Evolutionary conservation across 2,888 invertebrate species (phyloP).

Genomic region (Trissonchulus sp.): DNA sequence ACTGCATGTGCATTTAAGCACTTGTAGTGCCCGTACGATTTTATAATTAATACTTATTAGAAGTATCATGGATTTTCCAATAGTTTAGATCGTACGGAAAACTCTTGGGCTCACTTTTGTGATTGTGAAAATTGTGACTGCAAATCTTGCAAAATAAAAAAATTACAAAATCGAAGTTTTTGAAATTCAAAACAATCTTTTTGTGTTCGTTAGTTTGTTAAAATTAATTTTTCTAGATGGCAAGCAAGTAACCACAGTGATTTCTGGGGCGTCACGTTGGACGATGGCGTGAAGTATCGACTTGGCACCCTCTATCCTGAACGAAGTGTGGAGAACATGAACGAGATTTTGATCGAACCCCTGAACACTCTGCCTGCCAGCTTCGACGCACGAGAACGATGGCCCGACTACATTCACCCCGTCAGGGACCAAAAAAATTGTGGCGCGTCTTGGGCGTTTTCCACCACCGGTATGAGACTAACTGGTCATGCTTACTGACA

Average conservation of each 20-base stretch:
- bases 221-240: slow-evolving; percentile 68
- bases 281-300: slow-evolving; percentile 69
- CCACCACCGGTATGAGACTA: slow-evolving; percentile 65
- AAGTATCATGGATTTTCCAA: too few species aligned
- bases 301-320: slow-evolving; percentile 65
- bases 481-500: background rate
- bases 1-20: too few species aligned
- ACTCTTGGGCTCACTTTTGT: too few species aligned
- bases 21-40: too few species aligned
- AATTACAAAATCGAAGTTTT: too few species aligned
- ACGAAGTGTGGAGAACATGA: slow-evolving; percentile 59
- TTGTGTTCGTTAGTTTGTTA: too few species aligned
- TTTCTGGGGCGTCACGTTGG: slow-evolving; percentile 74
- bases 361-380: slow-evolving; percentile 61
- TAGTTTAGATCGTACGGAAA: too few species aligned
- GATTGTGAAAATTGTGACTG: too few species aligned
- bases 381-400: slow-evolving; percentile 71
- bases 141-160: too few species aligned
- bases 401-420: slow-evolving; percentile 68
- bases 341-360: slow-evolving; percentile 55
- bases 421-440: slow-evolving; percentile 65
- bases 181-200: too few species aligned
- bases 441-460: slow-evolving; percentile 87
- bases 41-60: too few species aligned
- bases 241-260: slow-evolving; percentile 70